phyloP scores from a whole-genome alignment of 2,797 vertebrate species.

The Momotus momota region DNA sequence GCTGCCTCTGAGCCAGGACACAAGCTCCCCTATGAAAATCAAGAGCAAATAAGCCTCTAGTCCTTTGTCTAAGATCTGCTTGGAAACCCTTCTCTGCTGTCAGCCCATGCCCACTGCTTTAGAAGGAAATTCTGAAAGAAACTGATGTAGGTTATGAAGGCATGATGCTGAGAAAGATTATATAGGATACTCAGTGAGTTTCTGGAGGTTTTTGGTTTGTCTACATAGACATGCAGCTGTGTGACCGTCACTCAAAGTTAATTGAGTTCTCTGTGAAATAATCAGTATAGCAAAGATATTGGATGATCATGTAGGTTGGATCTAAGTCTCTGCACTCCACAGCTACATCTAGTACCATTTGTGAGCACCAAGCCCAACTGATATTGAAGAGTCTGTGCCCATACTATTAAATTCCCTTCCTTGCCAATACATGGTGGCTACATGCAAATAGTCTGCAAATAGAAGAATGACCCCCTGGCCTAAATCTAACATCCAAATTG shows the following conservation, averaged over 20 bases:
- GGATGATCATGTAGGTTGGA: not conserved
- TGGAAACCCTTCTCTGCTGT: not conserved
- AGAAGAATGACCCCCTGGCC: not conserved
- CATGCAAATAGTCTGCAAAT: not conserved
- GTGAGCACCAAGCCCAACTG: not conserved
- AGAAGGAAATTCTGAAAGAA: not conserved
- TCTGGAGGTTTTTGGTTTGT: not conserved
- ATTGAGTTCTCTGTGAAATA: not conserved
- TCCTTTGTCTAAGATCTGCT: not conserved
- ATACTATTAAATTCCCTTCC: not conserved
- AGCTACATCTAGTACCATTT: not conserved
- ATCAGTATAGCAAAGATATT: not conserved
- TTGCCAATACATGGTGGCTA: not conserved
- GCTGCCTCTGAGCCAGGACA: not conserved
- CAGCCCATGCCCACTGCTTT: not conserved
- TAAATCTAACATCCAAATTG: not conserved
- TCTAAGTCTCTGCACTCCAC: fast-evolving
- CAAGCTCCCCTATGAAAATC: not conserved
- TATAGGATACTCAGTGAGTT: not conserved
- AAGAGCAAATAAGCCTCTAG: not conserved
- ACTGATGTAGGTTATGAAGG: not conserved
- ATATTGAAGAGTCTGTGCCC: not conserved
- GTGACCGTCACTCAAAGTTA: not conserved
- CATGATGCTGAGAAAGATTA: not conserved
- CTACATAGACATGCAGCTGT: not conserved